Evolutionary conservation across 2,113 vertebrate species (phyloP), one percentile per base, ranked within the genome.

Genomic region (Aldabrachelys gigantea): DNA sequence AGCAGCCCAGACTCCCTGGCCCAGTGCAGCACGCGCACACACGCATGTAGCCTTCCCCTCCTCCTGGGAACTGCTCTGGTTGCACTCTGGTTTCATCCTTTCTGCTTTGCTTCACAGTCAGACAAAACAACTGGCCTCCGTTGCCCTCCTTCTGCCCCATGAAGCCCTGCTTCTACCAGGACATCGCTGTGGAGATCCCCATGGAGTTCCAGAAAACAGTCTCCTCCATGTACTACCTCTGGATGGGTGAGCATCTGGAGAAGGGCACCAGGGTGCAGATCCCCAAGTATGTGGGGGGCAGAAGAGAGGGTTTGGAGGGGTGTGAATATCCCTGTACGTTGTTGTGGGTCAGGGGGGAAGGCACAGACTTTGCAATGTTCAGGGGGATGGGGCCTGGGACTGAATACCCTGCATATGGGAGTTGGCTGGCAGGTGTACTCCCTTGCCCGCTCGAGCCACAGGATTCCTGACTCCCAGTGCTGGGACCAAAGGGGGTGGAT

Each of bases 131-230:
- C 84, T 99, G 99, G 99, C 99, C 99, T 16, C 99, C 99, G 0
- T 88, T 99, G 91, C 99, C 99, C 0, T 98, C 99, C 1, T 99
- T 99, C 97, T 99, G 98, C 95, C 99, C 99, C 0, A 98, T 99
- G 92, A 99, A 99, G 82, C 99, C 99, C 0, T 99, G 99, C 94
- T 99, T 99, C 98, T 99, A 99, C 97, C 99, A 99, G 89, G 99
- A 99, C 97, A 99, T 99, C 93, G 97, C 98, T 1, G 96, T 99
- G 97, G 99, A 99, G 95, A 99, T 99, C 87, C 99, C 98, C 0
- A 99, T 99, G 17, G 98, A 98, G 87, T 99, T 99, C 97, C 99
- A 99, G 98, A 99, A 98, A 91, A 99, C 98, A 0, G 99, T 99
- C 25, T 98, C 98, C 2, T 98, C 98, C 94, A 99, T 99, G 99